These are phyloP conservation scores for Allophyes oxyacanthae DNA, from an alignment of 2,888 invertebrate species.

Conservation along the genomic window DNA sequence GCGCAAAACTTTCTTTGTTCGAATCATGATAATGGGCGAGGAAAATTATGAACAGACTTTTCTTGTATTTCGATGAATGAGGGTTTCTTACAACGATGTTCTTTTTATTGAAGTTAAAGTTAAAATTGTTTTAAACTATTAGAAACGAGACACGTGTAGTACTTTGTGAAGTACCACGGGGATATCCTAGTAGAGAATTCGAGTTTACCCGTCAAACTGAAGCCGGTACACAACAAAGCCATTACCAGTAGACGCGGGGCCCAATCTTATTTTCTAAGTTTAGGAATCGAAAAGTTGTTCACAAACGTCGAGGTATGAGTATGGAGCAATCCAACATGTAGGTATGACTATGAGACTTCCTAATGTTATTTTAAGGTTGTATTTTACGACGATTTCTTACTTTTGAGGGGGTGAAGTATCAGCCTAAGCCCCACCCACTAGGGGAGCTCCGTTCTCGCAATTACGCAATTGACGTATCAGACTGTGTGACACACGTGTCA, in stretches of 20 bases:
- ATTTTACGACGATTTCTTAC: too few relatives aligned
- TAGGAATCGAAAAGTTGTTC: constrained; percentile 71
- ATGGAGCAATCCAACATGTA: constrained; percentile 30
- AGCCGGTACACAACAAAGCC: constrained; percentile 82
- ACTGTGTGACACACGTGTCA: too few relatives aligned
- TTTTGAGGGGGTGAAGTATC: too few relatives aligned
- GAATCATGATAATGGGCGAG: constrained; percentile 57
- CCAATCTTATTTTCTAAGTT: constrained; percentile 78
- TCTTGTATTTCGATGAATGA: constrained; percentile 45
- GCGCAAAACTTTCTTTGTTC: constrained; percentile 68
- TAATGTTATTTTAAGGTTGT: constrained; percentile 25
- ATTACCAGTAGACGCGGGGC: constrained; percentile 74
- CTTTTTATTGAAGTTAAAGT: constrained; percentile 29
- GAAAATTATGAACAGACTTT: constrained; percentile 59
- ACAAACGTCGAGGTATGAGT: constrained; percentile 58
- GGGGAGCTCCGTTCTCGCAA: too few relatives aligned
- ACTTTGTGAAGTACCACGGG: constrained; percentile 69
- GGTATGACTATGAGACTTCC: constrained; percentile 18
- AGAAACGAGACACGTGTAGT: constrained; percentile 67
- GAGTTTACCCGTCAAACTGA: constrained; percentile 74
- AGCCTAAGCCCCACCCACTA: too few relatives aligned
- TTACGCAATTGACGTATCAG: too few relatives aligned
- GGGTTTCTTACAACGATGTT: constrained; percentile 36
- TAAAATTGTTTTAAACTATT: constrained; percentile 57
- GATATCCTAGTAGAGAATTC: constrained; percentile 72